phyloP scores from a whole-genome alignment of 2,888 invertebrate species.

The Notodonta dromedarius region DNA sequence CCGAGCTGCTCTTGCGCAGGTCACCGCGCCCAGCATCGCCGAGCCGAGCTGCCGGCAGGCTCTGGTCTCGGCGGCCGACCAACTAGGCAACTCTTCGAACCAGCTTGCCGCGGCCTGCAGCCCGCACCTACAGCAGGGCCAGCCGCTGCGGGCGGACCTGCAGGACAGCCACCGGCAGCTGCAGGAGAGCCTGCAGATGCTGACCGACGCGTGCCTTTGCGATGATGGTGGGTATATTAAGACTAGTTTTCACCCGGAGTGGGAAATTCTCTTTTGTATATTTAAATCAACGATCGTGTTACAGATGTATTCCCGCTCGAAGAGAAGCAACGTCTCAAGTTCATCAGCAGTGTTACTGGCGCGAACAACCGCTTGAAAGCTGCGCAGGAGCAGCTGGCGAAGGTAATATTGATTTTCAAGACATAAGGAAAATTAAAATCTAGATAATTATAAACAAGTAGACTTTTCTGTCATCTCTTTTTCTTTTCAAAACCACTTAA shows the following conservation, averaged over 20 bases:
- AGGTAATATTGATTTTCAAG: conserved; percentile 17
- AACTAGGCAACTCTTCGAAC: conserved; percentile 33
- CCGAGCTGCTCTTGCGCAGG: conserved; percentile 22
- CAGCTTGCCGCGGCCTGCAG: conserved; percentile 30
- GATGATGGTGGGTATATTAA: conserved; percentile 8
- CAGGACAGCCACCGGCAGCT: conserved; percentile 20
- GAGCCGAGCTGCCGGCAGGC: conserved; percentile 39
- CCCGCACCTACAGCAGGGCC: conserved; percentile 29
- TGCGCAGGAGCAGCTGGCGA: conserved; percentile 24
- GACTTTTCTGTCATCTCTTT: no score
- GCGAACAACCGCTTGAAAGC: conserved; percentile 21
- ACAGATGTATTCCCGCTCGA: conserved; percentile 9
- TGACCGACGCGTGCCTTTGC: conserved; percentile 29
- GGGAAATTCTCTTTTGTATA: no score
- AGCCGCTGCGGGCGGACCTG: conserved; percentile 27
- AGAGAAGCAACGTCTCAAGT: conserved; percentile 29
- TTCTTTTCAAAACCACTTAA: no score
- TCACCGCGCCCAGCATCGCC: conserved; percentile 43
- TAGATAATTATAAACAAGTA: no score
- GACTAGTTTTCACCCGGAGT: no score
- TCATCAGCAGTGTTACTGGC: conserved; percentile 21
- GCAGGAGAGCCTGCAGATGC: conserved; percentile 30
- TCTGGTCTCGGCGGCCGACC: conserved; percentile 37
- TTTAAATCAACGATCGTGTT: not conserved
- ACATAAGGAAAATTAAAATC: no score